phyloP scores from a whole-genome alignment of 1,140 invertebrate species.

The Drosophila micromelanica region DNA sequence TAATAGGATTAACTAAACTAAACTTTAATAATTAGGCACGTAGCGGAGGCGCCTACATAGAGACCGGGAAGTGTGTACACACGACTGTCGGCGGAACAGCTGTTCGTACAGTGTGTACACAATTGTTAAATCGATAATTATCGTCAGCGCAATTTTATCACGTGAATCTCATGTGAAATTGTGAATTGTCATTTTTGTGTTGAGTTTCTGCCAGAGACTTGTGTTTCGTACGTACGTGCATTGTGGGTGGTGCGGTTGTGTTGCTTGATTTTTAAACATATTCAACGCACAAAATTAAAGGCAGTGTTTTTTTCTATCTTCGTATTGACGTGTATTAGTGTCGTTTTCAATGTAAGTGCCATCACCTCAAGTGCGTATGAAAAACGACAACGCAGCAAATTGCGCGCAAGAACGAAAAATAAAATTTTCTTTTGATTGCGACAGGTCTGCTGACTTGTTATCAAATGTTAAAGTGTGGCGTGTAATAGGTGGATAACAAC shows the following conservation, averaged over 20 bases:
- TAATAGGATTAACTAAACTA: slow-evolving; percentile 54
- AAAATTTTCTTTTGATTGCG: slow-evolving; percentile 19
- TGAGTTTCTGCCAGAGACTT: slow-evolving; percentile 63
- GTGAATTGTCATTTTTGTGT: slow-evolving; percentile 68
- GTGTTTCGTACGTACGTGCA: slow-evolving; percentile 50
- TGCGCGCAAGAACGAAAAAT: slow-evolving; percentile 23
- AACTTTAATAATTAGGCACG: slow-evolving; percentile 51
- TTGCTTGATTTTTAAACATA: slow-evolving; percentile 61
- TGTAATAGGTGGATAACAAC: slow-evolving; percentile 9
- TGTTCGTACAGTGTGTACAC: slow-evolving; percentile 26
- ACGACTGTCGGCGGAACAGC: slow-evolving; percentile 20
- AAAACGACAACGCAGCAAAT: slow-evolving; percentile 42
- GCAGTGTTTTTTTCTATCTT: slow-evolving; percentile 46
- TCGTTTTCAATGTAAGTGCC: slow-evolving; percentile 64
- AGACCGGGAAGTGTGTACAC: slow-evolving; percentile 40
- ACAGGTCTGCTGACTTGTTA: slow-evolving; percentile 64
- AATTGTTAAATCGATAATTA: slow-evolving; percentile 38
- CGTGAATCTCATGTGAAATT: slow-evolving; percentile 61
- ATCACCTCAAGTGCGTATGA: slow-evolving; percentile 4
- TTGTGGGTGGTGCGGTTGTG: slow-evolving; percentile 76
- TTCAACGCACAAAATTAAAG: slow-evolving; percentile 56
- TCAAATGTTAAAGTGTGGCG: slow-evolving; percentile 17
- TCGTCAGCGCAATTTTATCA: slow-evolving; percentile 49
- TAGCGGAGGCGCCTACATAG: slow-evolving; percentile 47
- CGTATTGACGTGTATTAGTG: slow-evolving; percentile 43